phyloP scores from a whole-genome alignment of 2,113 vertebrate species.

The Lasiurus cinereus region DNA sequence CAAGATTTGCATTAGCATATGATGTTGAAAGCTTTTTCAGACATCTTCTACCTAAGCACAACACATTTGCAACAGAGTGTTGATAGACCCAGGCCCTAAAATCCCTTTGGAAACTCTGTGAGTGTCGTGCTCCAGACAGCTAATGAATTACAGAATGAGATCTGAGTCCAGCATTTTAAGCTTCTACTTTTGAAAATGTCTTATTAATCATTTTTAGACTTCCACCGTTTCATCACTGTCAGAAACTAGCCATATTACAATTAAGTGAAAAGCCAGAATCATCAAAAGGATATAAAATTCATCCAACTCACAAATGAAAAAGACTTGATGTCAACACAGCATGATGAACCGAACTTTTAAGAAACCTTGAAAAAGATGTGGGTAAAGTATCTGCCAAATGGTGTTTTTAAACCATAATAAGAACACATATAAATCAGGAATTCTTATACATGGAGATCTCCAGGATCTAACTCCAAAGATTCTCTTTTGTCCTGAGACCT shows the following conservation, averaged over 20 bases:
- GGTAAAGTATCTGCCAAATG: not conserved
- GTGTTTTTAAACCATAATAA: not conserved
- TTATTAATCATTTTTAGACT: slow-evolving; percentile 59
- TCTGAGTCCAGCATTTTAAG: not conserved
- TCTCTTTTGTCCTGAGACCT: not conserved
- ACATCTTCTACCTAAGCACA: slow-evolving; percentile 26
- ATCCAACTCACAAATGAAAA: not conserved
- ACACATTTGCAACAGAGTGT: slow-evolving; percentile 16
- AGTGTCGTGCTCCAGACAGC: not conserved
- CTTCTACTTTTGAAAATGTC: slow-evolving; percentile 28
- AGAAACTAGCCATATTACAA: not conserved
- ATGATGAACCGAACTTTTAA: not conserved
- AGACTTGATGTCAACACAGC: not conserved
- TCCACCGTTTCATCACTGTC: slow-evolving; percentile 56
- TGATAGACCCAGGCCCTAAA: not conserved
- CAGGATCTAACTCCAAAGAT: not conserved
- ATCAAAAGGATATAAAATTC: not conserved
- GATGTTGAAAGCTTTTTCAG: slow-evolving; percentile 40
- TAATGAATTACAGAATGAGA: slow-evolving; percentile 58
- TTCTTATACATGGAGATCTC: not conserved
- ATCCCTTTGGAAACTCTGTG: not conserved
- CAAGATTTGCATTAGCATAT: slow-evolving; percentile 69
- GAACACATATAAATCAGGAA: not conserved
- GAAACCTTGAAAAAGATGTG: not conserved
- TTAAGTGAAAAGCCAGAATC: slow-evolving; percentile 28